Conservation (phyloP, 2,888 invertebrate species). For the Thereva unica region DNA sequence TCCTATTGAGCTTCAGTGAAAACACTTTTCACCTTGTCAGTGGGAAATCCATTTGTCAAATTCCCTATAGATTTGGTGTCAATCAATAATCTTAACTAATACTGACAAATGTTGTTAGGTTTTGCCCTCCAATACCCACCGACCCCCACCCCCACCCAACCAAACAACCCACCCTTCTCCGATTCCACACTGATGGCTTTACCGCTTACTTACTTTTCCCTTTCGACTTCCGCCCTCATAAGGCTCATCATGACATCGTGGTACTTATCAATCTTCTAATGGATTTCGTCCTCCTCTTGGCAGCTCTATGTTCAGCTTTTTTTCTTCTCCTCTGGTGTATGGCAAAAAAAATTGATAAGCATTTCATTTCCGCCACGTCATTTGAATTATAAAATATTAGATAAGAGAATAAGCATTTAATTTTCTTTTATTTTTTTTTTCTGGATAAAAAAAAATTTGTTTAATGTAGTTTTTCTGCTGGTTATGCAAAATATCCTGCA, state of each 20-base stretch:
- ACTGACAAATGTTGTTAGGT: slow-evolving; percentile 37
- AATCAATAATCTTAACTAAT: slow-evolving; percentile 41
- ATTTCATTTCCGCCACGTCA: too few relatives aligned
- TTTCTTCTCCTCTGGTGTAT: too few relatives aligned
- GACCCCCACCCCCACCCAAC: too few relatives aligned
- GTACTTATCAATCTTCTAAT: slow-evolving; percentile 30
- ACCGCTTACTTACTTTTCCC: slow-evolving; percentile 14
- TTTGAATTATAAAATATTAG: too few relatives aligned
- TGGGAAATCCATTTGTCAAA: slow-evolving; percentile 39
- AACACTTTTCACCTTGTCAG: slow-evolving; percentile 36
- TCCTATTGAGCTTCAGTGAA: slow-evolving; percentile 27
- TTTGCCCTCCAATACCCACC: neutral
- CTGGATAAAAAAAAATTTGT: too few relatives aligned
- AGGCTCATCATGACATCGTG: slow-evolving; percentile 27
- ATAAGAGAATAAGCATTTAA: too few relatives aligned
- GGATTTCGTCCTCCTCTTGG: neutral
- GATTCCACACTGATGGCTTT: neutral
- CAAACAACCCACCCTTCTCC: too few relatives aligned
- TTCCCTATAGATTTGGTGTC: slow-evolving; percentile 38
- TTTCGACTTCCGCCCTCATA: neutral
- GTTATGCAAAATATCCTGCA: too few relatives aligned
- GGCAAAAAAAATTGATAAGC: too few relatives aligned
- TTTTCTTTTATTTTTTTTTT: too few relatives aligned
- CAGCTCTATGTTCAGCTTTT: too few relatives aligned
- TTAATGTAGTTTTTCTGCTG: too few relatives aligned